Evolutionary conservation across 2,888 invertebrate species (phyloP).

Genomic region (Pyrrhosoma nymphula): DNA sequence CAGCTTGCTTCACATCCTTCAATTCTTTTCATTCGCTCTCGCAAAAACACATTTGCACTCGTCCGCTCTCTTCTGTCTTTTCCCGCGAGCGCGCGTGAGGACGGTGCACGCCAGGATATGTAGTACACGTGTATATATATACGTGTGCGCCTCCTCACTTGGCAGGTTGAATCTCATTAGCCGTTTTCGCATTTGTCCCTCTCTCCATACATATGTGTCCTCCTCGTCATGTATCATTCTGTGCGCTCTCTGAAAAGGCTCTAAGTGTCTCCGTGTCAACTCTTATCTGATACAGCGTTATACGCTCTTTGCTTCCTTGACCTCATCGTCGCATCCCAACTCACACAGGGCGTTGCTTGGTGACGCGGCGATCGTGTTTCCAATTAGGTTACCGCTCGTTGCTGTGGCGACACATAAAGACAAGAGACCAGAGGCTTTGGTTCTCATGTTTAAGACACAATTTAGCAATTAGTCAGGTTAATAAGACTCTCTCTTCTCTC

Average conservation of each 20-base stretch:
- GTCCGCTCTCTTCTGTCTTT: too few species aligned
- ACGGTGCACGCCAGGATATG: not conserved
- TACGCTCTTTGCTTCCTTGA: too few species aligned
- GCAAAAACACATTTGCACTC: too few species aligned
- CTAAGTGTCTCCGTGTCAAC: not conserved
- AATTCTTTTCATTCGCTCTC: too few species aligned
- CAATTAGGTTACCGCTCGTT: not conserved
- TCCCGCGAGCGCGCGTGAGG: too few species aligned
- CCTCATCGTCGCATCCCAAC: too few species aligned
- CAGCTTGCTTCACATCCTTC: too few species aligned
- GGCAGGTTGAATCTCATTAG: conserved; percentile 10
- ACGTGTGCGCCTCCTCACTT: not conserved
- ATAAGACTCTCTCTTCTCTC: not conserved
- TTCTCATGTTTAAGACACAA: not conserved
- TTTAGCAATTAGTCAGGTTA: not conserved
- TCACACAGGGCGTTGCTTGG: not conserved
- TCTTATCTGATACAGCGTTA: not conserved
- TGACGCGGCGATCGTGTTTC: not conserved
- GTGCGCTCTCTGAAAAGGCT: not conserved
- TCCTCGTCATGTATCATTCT: not conserved
- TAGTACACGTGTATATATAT: not conserved
- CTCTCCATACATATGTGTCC: not conserved
- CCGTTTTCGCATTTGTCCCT: not conserved
- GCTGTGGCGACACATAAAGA: not conserved
- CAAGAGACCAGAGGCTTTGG: not conserved